These are phyloP conservation scores for Pipistrellus pipistrellus DNA, from an alignment of 2,797 vertebrate species.

Conservation along the genomic window DNA sequence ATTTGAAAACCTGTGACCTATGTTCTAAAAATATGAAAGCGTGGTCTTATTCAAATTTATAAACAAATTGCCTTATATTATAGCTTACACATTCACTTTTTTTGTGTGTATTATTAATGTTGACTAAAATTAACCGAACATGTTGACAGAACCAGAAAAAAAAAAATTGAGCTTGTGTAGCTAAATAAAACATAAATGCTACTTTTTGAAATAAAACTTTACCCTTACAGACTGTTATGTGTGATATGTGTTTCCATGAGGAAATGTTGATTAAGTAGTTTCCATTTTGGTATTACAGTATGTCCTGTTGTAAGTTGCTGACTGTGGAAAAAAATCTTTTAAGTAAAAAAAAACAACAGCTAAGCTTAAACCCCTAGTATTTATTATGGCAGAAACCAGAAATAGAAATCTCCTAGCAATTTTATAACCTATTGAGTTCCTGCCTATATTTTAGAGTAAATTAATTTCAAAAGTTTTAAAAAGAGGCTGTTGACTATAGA, in stretches of 20 bases:
- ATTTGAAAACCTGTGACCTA: neutral
- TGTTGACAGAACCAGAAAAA: constrained; percentile 56
- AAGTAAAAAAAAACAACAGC: constrained; percentile 84
- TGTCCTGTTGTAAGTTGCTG: constrained; percentile 83
- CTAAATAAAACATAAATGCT: constrained; percentile 74
- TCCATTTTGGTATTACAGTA: constrained; percentile 83
- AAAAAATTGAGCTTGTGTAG: constrained; percentile 63
- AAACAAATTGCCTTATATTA: neutral
- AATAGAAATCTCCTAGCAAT: constrained; percentile 78
- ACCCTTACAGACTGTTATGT: constrained; percentile 73
- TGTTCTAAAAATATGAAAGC: constrained; percentile 45
- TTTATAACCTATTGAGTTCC: constrained; percentile 76
- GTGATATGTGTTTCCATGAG: constrained; percentile 79
- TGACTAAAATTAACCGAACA: constrained; percentile 61
- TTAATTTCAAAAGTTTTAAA: constrained; percentile 47
- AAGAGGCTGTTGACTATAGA: constrained; percentile 32
- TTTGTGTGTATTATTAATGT: neutral
- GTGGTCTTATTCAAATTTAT: constrained; percentile 4
- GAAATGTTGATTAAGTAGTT: constrained; percentile 86
- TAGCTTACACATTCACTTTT: constrained; percentile 4
- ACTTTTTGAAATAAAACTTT: constrained; percentile 69
- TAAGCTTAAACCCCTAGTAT: constrained; percentile 80
- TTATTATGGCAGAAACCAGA: constrained; percentile 81
- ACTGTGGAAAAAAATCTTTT: constrained; percentile 76
- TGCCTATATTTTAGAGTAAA: constrained; percentile 67